Evolutionary conservation across 2,113 vertebrate species (phyloP), one percentile per base, ranked within the genome.

Genomic region (Callithrix jacchus): DNA sequence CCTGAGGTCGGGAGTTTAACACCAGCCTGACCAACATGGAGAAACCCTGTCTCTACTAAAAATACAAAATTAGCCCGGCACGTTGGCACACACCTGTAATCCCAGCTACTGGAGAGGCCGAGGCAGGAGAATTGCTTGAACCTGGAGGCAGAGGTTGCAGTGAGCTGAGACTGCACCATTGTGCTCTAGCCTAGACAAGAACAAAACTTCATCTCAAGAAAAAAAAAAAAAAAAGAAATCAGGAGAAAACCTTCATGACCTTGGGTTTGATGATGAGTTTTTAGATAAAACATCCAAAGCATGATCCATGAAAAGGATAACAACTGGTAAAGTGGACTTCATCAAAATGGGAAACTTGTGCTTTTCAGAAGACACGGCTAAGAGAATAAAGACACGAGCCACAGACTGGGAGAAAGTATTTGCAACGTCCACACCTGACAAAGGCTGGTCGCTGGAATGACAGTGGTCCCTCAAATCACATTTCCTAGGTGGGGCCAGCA

Each of bases 401-500:
- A 2, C 13, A 40, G 16, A 70, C 10, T 6, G 16, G 12, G 7
- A 64, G 8, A 6, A 74, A 42, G 21, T 8, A 45, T 10, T 9
- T 64, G 32, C n/a, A 10, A 4, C 4, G 21, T 8, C 64, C 1
- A 1, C 6, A 18, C 42, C 3, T 42, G 54, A 23, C 2, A 45
- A 68, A 37, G 37, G 12, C 32, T 74, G 40, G 54, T 16, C 40
- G 6, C 20, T 0, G 5, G 56, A 73, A 47, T 14, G 18, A 21
- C 23, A 71, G 30, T 35, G 56, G 1, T 17, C 8, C 35, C 25
- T 56, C 30, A 71, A 56, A 37, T 2, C 8, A 27, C 66, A 66
- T 20, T 35, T 88, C 32, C 45, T 45, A 74, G 45, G 3, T 2
- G 4, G 70, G 21, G 17, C 54, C 35, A 61, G 7, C 49, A 32